phyloP scores from a whole-genome alignment of 2,888 invertebrate species.

The Polyploca ridens region DNA sequence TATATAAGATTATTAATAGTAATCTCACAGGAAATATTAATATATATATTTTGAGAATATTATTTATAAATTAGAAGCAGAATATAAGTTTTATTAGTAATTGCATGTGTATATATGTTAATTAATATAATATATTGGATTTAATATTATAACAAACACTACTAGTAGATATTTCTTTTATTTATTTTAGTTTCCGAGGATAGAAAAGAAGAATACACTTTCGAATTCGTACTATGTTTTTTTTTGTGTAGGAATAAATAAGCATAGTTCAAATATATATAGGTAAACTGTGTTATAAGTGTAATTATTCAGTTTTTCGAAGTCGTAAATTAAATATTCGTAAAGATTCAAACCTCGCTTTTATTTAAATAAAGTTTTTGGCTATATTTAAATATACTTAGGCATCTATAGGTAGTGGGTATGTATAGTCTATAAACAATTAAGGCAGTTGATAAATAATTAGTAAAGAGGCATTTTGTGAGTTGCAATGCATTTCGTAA shows the following conservation, averaged over 20 bases:
- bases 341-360: not conserved
- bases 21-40: too few relatives aligned
- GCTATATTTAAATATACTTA: not conserved
- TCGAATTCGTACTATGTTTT: too few relatives aligned
- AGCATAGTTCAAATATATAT: too few relatives aligned
- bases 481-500: conserved; percentile 13
- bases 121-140: not conserved
- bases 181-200: too few relatives aligned
- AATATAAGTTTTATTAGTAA: not conserved
- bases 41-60: too few relatives aligned
- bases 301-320: not conserved
- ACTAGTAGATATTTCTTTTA: too few relatives aligned
- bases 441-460: conserved; percentile 1
- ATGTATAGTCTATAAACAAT: not conserved
- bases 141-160: too few relatives aligned
- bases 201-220: too few relatives aligned
- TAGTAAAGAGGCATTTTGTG: not conserved
- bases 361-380: not conserved
- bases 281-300: too few relatives aligned
- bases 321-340: too few relatives aligned
- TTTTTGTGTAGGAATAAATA: too few relatives aligned
- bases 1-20: not conserved
- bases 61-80: too few relatives aligned
- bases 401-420: not conserved
- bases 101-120: not conserved